Evolutionary conservation across 2,888 invertebrate species (phyloP), one percentile per base, ranked within the genome.

Genomic region (Pollenia griseotomentosa): DNA sequence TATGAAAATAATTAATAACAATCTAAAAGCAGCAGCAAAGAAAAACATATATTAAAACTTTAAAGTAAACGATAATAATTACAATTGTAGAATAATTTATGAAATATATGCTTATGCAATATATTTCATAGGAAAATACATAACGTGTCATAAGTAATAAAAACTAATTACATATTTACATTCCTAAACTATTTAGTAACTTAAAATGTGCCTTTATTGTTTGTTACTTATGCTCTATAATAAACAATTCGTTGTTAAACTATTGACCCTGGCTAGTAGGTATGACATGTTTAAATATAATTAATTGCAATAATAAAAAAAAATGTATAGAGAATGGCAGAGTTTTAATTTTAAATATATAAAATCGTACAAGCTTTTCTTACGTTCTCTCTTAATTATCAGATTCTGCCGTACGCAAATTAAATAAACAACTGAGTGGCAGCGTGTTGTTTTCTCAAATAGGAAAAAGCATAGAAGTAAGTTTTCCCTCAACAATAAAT

Each of bases 1-100:
- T 63, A 75, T 65, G 19, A 75, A 77, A 77, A 71, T 85, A 81
- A 85, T 75, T 77, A 77, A 77, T 71, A 23, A 63, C 19, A 61
- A 79, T 33, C 12, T 16, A 55, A 3, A 19, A 19, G 46, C 66
- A 57, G 53, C 42, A 80, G 7, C 12, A 46, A 6, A 48, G 0
- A 11, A 23, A 81, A 14, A n/a, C 12, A 12, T 16, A 14, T 0
- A 51, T 40, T n/a, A 59, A 23, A 7, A 16, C n/a, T 9, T 23
- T 46, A 33, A 33, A n/a, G 23, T 40, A 61, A 82, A 53, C n/a
- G 57, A 8, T 71, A 46, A 19, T 77, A 77, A 63, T 63, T 77
- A 55, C 71, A 77, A 63, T 63, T 77, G 46, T 16, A 68, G n/a
- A 55, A 44, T 59, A 46, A 65, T 42, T 46, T 59, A 51, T 66